Base-by-base conservation (phyloP, 2,113 vertebrate species). In the Paralichthys olivaceus region DNA sequence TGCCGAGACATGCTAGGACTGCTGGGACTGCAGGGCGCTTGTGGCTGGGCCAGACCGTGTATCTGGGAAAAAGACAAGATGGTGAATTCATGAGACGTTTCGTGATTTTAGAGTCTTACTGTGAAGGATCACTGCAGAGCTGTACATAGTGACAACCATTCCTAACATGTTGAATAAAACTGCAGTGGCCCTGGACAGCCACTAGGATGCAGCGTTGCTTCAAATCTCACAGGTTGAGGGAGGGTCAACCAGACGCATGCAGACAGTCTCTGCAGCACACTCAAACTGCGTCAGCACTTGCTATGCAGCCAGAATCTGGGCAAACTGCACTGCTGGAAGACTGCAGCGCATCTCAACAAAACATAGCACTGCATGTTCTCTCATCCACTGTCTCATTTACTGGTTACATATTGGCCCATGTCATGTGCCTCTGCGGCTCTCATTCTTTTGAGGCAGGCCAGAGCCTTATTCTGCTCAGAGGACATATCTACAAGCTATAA, bases 211-310 rank as follows among this genome's bases (percentile, higher is more conserved):
- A 90, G 89, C 79, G 56, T 69, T 84, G 85, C 85, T 86, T 80
- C 81, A 79, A 73, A 63, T 84, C 69, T 59, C 81, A 51, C 61
- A 76, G 62, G 63, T 75, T 75, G 79, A 90, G 87, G 87, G 89
- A 91, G 93, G 92, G 92, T 92, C 91, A 91, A 75, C 79, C 82
- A 86, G 87, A 90, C 90, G 84, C 90, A 91, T 85, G 80, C 79
- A 92, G 83, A 90, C 91, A 69, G 82, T 91, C 89, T 92, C 91
- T 93, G 93, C 91, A 91, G 88, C 87, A 89, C 88, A 81, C 87
- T 88, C 73, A 67, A 84, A 91, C 93, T 93, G 93, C 91, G 93
- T 94, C 94, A 94, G 93, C 94, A 93, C 90, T 92, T 92, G 89
- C 91, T 84, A 84, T 86, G 90, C 87, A 92, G 91, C 91, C 91